These are phyloP conservation scores for Punctoribates punctum DNA, from an alignment of 2,888 invertebrate species.

Conservation along the genomic window DNA sequence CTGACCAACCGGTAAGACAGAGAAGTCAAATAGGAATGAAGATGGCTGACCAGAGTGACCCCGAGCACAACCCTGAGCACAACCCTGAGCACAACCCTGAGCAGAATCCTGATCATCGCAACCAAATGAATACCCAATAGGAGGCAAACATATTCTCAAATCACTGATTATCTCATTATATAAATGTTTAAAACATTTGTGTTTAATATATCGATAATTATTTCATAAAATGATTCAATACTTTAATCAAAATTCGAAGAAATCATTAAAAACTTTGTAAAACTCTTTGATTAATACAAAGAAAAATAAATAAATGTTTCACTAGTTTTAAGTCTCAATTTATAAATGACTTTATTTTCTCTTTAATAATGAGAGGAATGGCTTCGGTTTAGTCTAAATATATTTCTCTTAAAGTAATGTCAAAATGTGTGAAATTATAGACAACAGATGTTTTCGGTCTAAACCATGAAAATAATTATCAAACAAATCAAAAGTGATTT, in stretches of 20 bases:
- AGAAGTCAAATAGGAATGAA: no score
- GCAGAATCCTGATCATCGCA: no score
- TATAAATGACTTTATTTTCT: no score
- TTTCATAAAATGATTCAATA: neutral
- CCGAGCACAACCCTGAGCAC: no score
- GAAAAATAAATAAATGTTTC: constrained; percentile 15
- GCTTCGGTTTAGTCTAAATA: neutral
- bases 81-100: no score
- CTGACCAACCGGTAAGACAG: no score
- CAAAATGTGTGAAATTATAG: constrained; percentile 30
- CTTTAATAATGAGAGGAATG: neutral
- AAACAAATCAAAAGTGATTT: neutral
- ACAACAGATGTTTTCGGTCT: constrained; percentile 32
- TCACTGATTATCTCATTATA: neutral
- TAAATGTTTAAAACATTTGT: neutral
- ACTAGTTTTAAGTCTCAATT: neutral
- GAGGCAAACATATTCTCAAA: no score
- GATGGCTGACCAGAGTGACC: no score
- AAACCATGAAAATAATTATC: neutral
- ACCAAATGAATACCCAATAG: no score
- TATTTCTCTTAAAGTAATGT: constrained; percentile 1
- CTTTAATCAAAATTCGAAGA: neutral
- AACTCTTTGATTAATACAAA: neutral
- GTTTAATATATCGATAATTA: constrained; percentile 7
- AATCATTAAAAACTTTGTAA: constrained; percentile 18